Conservation (phyloP, 2,888 invertebrate genomes). For the Perizoma affinitatum region DNA sequence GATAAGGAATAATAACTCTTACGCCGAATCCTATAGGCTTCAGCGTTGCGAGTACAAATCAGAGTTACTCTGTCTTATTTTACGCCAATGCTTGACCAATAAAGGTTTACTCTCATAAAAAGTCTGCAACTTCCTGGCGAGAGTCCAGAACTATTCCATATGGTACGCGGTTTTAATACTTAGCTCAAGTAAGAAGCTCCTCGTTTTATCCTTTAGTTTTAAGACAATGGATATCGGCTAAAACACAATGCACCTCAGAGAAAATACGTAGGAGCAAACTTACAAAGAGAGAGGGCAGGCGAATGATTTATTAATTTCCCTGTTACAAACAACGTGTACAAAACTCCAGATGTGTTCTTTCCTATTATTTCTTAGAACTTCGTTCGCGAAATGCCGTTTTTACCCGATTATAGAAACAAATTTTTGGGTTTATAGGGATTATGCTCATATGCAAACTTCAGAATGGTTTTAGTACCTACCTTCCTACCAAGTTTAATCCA, state of each 20-base stretch:
- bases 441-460: too few relatives aligned
- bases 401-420: too few relatives aligned
- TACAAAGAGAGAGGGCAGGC: constrained; percentile 12
- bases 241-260: constrained; percentile 11
- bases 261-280: constrained; percentile 9
- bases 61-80: too few relatives aligned
- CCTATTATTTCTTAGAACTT: too few relatives aligned
- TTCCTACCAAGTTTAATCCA: too few relatives aligned
- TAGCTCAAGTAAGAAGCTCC: constrained; percentile 38
- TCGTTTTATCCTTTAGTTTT: constrained; percentile 26
- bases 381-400: background rate
- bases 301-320: constrained; percentile 24
- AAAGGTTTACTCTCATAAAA: constrained; percentile 36
- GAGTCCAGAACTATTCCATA: constrained; percentile 41
- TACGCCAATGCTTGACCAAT: constrained; percentile 11
- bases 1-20: too few relatives aligned
- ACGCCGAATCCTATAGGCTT: too few relatives aligned
- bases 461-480: too few relatives aligned
- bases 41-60: too few relatives aligned
- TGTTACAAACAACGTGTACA: constrained; percentile 20
- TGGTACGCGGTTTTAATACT: constrained; percentile 40
- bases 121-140: constrained; percentile 37
- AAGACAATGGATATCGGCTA: constrained; percentile 7
- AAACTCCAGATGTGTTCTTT: constrained; percentile 1
- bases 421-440: too few relatives aligned